phyloP scores from a whole-genome alignment of 2,113 vertebrate genomes.

The Jacana jacana region DNA sequence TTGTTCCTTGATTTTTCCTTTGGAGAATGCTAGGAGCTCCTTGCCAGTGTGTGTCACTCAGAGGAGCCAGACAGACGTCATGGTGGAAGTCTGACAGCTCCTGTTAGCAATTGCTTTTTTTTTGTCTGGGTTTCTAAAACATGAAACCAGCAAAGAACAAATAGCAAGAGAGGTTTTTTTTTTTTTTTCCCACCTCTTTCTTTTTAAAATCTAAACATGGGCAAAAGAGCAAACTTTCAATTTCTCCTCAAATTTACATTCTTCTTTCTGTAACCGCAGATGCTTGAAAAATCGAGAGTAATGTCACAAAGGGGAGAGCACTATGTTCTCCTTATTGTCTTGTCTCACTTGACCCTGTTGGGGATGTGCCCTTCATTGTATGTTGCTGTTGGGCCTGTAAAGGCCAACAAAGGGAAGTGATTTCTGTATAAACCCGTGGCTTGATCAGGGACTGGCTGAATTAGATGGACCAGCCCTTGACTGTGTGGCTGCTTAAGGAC shows the following conservation, averaged over 20 bases:
- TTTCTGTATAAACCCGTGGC: not conserved
- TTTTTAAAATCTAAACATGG: not conserved
- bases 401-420: slow-evolving; percentile 10
- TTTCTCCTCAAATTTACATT: slow-evolving; percentile 76
- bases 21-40: not conserved
- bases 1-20: not conserved
- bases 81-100: not conserved
- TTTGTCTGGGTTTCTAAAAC: not conserved
- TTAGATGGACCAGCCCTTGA: not conserved
- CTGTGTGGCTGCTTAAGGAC: not conserved
- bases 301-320: not conserved
- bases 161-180: not conserved
- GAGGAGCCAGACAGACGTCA: not conserved
- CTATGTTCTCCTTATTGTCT: not conserved
- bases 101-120: not conserved
- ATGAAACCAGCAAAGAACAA: not conserved
- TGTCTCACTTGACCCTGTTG: slow-evolving; percentile 28
- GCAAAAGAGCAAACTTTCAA: slow-evolving; percentile 56
- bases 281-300: slow-evolving; percentile 18
- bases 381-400: not conserved
- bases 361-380: slow-evolving; percentile 20
- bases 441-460: not conserved
- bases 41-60: not conserved
- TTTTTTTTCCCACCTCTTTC: not conserved
- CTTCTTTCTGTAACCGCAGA: slow-evolving; percentile 12